phyloP scores from a whole-genome alignment of 2,797 vertebrate genomes.

The Menidia menidia region DNA sequence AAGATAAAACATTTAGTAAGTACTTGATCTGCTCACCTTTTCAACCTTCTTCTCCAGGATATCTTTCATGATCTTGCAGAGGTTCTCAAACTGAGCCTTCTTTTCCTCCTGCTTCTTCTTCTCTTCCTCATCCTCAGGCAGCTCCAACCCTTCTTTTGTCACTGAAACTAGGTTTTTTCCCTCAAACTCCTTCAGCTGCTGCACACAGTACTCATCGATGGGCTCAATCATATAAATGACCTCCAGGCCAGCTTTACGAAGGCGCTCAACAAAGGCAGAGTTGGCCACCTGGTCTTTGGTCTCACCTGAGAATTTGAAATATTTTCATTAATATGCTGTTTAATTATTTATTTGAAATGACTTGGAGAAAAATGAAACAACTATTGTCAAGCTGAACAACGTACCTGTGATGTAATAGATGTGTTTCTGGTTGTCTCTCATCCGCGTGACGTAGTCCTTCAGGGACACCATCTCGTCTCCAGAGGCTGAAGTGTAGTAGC shows the following conservation, averaged over 20 bases:
- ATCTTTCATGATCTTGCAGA: slow-evolving; percentile 97
- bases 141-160: slow-evolving; percentile 95
- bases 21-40: slow-evolving; percentile 82
- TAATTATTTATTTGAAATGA: no score
- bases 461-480: slow-evolving; percentile 94
- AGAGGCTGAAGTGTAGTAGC: slow-evolving; percentile 91
- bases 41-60: slow-evolving; percentile 96
- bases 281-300: slow-evolving; percentile 98
- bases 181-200: slow-evolving; percentile 95
- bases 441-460: slow-evolving; percentile 92
- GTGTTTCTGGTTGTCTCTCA: slow-evolving; percentile 96
- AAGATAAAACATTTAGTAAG: neutral
- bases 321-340: neutral
- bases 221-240: slow-evolving; percentile 99
- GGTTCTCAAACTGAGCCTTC: slow-evolving; percentile 87
- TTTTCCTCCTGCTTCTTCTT: slow-evolving; percentile 95
- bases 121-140: slow-evolving; percentile 96
- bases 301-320: slow-evolving; percentile 83
- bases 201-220: slow-evolving; percentile 97
- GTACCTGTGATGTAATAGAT: slow-evolving; percentile 88
- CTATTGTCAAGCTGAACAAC: neutral
- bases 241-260: slow-evolving; percentile 93
- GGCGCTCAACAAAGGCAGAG: slow-evolving; percentile 95
- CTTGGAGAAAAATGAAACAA: no score
- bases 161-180: slow-evolving; percentile 94